Percentiles rank a stretch among this genome's conserved stretches.
These are phyloP conservation scores for Diplodus sargus DNA, from an alignment of 2,797 vertebrate genomes.

Conservation along the genomic window DNA sequence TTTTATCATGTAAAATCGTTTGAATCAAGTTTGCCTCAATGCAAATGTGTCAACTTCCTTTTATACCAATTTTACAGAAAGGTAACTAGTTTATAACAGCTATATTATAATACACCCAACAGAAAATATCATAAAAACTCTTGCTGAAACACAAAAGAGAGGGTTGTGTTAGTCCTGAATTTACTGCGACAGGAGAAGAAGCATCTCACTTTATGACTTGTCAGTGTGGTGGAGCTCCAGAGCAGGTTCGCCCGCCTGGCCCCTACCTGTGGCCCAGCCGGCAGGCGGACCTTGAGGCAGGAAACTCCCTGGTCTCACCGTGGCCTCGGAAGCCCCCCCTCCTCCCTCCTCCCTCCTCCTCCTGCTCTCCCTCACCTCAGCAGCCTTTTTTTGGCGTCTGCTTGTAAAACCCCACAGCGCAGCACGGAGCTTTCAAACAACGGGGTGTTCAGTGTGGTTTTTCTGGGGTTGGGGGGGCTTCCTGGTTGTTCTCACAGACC, in stretches of 20 bases:
- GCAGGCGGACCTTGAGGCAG: slow-evolving; percentile 69
- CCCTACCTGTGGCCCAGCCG: slow-evolving; percentile 67
- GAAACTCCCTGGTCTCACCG: slow-evolving; percentile 82
- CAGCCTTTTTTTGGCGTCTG: neutral
- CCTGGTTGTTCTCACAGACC: neutral
- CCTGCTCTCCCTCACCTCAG: slow-evolving; percentile 5
- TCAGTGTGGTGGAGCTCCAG: slow-evolving; percentile 9
- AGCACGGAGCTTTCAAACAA: neutral
- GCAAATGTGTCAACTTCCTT: neutral
- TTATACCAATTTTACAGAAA: neutral
- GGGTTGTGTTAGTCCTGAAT: neutral
- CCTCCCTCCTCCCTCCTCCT: neutral
- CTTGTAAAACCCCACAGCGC: neutral
- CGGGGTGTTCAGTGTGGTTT: neutral
- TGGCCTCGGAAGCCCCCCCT: slow-evolving; percentile 73
- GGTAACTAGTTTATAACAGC: neutral
- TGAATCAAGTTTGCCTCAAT: neutral
- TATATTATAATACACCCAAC: neutral
- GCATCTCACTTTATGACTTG: neutral
- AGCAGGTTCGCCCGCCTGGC: slow-evolving; percentile 33
- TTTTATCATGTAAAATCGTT: neutral
- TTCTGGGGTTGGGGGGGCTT: neutral
- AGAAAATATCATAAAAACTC: neutral
- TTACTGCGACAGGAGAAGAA: neutral
- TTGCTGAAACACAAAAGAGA: neutral